phyloP scores from a whole-genome alignment of 2,888 invertebrate genomes.

The Charanyca ferruginea region DNA sequence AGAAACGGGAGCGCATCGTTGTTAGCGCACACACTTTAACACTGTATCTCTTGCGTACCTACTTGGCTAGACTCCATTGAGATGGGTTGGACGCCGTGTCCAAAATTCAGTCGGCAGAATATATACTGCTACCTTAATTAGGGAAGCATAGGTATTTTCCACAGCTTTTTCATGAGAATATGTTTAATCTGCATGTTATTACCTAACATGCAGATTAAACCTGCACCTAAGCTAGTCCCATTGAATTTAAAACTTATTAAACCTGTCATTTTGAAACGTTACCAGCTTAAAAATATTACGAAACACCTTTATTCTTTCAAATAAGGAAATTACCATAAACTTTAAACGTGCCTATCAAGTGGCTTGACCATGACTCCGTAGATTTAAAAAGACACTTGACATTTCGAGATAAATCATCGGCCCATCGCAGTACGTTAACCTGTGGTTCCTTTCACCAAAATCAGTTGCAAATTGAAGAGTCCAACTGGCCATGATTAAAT shows the following conservation, averaged over 20 bases:
- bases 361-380: constrained; percentile 63
- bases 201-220: too few species aligned
- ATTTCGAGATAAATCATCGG: constrained; percentile 68
- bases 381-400: constrained; percentile 68
- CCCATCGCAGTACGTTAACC: constrained; percentile 68
- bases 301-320: constrained; percentile 22
- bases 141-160: too few species aligned
- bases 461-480: constrained; percentile 70
- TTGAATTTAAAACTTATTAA: background rate
- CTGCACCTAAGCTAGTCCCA: background rate
- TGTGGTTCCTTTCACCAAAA: constrained; percentile 75
- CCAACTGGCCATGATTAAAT: constrained; percentile 69
- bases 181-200: too few species aligned
- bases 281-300: constrained; percentile 25
- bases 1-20: too few species aligned
- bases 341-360: constrained; percentile 38
- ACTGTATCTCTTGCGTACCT: too few species aligned
- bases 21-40: too few species aligned
- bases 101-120: too few species aligned
- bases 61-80: too few species aligned
- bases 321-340: constrained; percentile 42
- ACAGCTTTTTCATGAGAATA: too few species aligned
- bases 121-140: too few species aligned
- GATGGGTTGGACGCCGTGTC: too few species aligned
- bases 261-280: background rate